Conservation (phyloP, 2,113 vertebrate genomes). For the Grammomys dolichurus region DNA sequence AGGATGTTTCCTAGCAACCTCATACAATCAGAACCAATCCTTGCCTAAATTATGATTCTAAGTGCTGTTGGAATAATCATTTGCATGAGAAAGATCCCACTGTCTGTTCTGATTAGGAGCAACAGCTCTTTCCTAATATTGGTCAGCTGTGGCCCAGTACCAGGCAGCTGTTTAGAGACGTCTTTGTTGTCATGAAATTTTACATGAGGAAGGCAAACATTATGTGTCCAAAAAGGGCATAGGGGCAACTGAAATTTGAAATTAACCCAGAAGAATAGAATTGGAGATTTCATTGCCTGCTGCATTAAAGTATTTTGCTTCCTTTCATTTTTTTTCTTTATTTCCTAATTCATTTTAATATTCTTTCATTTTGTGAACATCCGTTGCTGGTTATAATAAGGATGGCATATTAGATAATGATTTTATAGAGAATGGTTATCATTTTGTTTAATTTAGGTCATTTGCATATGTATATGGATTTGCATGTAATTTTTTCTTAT, state of each 20-base stretch:
- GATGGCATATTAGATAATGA: neutral
- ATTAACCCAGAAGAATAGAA: neutral
- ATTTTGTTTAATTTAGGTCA: neutral
- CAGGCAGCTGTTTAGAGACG: slow-evolving; percentile 68
- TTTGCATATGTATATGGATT: neutral
- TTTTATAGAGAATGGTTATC: neutral
- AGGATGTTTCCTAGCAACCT: slow-evolving; percentile 84
- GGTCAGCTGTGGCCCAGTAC: slow-evolving; percentile 70
- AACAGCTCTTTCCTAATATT: slow-evolving; percentile 78
- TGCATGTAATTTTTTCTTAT: neutral
- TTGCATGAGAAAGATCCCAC: slow-evolving; percentile 82
- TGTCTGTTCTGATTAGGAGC: slow-evolving; percentile 80
- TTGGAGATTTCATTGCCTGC: neutral
- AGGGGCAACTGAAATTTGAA: slow-evolving; percentile 52
- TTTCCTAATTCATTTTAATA: slow-evolving; percentile 29
- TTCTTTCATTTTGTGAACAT: slow-evolving; percentile 26
- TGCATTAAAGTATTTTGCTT: neutral
- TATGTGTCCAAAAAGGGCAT: accelerated
- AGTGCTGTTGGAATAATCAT: slow-evolving; percentile 81
- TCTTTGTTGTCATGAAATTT: slow-evolving; percentile 75
- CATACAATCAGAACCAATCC: slow-evolving; percentile 78
- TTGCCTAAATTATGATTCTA: slow-evolving; percentile 72
- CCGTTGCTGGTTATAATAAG: slow-evolving; percentile 4
- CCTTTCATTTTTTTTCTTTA: neutral
- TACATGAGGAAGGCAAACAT: slow-evolving; percentile 66